A percentile compares a stretch with the other conserved stretches of the same genome.
These are phyloP conservation scores for Tetraodon nigroviridis DNA, from an alignment of 2,113 vertebrate species.

Conservation along the genomic window DNA sequence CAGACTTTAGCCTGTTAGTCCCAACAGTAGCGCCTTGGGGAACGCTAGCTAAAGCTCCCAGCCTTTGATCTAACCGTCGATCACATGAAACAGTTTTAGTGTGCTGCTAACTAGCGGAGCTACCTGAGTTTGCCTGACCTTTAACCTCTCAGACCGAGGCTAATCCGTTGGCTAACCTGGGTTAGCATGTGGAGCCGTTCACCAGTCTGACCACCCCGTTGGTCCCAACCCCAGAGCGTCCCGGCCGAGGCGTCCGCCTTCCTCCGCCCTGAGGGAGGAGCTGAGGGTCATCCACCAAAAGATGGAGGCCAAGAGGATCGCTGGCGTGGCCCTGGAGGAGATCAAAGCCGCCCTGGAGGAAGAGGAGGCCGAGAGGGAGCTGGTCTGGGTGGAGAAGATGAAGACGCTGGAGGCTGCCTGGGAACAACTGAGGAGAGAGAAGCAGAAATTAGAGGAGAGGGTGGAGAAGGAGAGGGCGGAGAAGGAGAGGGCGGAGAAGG, in stretches of 20 bases:
- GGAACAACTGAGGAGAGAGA: not conserved
- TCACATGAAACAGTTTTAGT: too few relatives aligned
- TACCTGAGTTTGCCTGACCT: too few relatives aligned
- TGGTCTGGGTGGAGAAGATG: conserved; percentile 2
- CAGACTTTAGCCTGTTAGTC: too few relatives aligned
- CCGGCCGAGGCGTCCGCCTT: conserved; percentile 59
- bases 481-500: not conserved
- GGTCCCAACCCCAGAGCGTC: conserved; percentile 41
- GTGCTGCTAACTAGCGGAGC: too few relatives aligned
- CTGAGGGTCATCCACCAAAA: conserved; percentile 68
- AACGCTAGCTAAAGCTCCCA: too few relatives aligned
- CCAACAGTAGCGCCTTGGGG: too few relatives aligned
- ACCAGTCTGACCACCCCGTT: not conserved
- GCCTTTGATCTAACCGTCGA: too few relatives aligned
- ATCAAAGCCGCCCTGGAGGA: conserved; percentile 55
- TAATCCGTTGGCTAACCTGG: not conserved
- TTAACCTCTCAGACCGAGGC: not conserved
- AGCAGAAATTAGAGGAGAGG: not conserved
- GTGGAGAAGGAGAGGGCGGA: not conserved
- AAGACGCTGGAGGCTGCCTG: not conserved
- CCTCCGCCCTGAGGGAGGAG: conserved; percentile 70
- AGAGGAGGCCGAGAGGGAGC: not conserved
- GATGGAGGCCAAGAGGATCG: conserved; percentile 74
- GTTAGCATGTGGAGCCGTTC: not conserved
- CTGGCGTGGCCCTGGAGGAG: conserved; percentile 61